phyloP scores from a whole-genome alignment of 2,113 vertebrate genomes.

The Chauna torquata region DNA sequence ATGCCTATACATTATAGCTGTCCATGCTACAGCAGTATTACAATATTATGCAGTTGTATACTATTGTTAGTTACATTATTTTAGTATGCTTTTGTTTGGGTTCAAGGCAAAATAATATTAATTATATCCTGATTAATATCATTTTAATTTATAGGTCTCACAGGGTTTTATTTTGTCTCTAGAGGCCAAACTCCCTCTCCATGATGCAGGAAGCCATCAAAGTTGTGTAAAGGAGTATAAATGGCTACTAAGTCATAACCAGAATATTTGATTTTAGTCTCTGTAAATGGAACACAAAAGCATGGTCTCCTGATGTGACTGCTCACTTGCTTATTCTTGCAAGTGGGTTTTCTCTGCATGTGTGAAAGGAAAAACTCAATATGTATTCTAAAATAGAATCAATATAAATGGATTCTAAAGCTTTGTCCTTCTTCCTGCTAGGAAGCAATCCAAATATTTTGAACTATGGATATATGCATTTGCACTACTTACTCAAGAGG shows the following conservation, averaged over 20 bases:
- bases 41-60: background rate
- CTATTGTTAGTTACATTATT: background rate
- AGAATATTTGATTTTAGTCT: background rate
- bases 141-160: background rate
- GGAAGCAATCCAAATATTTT: background rate
- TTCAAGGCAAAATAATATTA: background rate
- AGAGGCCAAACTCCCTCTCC: background rate
- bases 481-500: background rate
- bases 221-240: background rate
- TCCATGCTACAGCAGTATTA: background rate
- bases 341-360: background rate
- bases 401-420: background rate
- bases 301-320: background rate
- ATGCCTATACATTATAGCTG: background rate
- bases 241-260: background rate
- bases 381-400: background rate
- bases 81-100: background rate
- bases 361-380: background rate
- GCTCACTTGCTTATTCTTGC: background rate
- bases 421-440: background rate
- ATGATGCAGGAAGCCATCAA: background rate
- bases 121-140: background rate
- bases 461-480: background rate
- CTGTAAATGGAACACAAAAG: background rate
- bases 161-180: background rate